Percentiles rank a stretch among this genome's conserved stretches.
Evolutionary conservation across 2,797 vertebrate genomes (phyloP).

Genomic region (Dromococcyx pavoninus): DNA sequence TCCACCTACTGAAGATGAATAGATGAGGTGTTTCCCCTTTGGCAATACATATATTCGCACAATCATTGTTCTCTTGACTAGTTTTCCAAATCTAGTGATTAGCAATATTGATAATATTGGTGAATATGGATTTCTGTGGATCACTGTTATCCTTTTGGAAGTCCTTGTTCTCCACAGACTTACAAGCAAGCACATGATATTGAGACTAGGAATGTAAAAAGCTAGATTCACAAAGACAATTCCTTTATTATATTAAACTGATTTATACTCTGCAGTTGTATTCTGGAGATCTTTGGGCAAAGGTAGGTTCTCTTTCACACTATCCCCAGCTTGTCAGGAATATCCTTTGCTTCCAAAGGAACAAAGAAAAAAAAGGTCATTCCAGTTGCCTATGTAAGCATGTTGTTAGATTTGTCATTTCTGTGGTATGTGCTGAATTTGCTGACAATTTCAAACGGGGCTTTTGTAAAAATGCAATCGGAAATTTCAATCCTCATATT

Average conservation of each 20-base stretch:
- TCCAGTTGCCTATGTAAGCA: background rate
- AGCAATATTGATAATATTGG: background rate
- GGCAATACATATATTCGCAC: background rate
- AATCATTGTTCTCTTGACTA: background rate
- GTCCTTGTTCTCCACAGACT: background rate
- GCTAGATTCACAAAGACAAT: background rate
- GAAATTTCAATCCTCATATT: background rate
- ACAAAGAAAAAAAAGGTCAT: background rate
- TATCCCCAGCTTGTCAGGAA: background rate
- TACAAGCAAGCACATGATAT: background rate
- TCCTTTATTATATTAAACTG: background rate
- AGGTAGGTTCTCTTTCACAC: conserved; percentile 7
- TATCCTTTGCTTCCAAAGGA: background rate
- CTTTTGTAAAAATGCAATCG: background rate
- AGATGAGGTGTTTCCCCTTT: background rate
- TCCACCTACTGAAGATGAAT: background rate
- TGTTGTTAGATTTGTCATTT: background rate
- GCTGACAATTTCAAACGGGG: background rate
- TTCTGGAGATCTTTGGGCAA: background rate
- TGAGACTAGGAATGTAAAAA: background rate
- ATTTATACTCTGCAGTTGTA: background rate
- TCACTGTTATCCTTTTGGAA: background rate
- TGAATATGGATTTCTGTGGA: background rate
- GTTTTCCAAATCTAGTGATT: background rate
- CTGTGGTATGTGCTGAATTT: background rate